Evolutionary conservation across 2,888 invertebrate species (phyloP), one percentile per base, ranked within the genome.

Genomic region (Myathropa florea): DNA sequence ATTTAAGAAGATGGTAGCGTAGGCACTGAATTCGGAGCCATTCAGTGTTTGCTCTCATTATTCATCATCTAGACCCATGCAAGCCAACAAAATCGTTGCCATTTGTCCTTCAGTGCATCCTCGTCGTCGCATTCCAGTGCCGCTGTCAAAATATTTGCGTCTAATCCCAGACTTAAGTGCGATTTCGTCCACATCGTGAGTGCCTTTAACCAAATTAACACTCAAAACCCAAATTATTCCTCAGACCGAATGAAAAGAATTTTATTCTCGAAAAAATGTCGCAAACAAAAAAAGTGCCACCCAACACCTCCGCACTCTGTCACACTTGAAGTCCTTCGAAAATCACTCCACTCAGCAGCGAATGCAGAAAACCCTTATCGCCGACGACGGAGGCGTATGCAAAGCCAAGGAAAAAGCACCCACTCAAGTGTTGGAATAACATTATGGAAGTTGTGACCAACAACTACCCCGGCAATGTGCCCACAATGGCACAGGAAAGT

Each of bases 361-460:
- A 46, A 46, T 46, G 46, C 46, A 46, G 46, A n/a, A 46, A 18
- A 46, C 1, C 18, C 46, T 46, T 46, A 46, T 18, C 46, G 18
- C 18, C 7, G 46, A 46, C 46, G 39, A n/a, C 39, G 46, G 46
- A 46, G 46, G 46, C 46, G 46, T 46, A 46, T 46, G 46, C 46
- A 67, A 55, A 57, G 23, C 12, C 21, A 24, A 65, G 10, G n/a
- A 39, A 21, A 57, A 70, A 55, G 36, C 14, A 28, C 36, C 28
- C 14, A 63, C 60, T 67, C 61, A 18, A 80, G 67, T 73, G 60
- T 67, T 72, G 65, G 33, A 53, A 67, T 61, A 73, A 80, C 70
- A 73, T 73, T 73, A 28, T 67, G 53, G 23, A 67, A 80, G 72
- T 80, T 67, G 21, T 67, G 73, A 46, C 71, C 72, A 71, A 63